These are phyloP conservation scores for Gobio gobio DNA, from an alignment of 2,113 vertebrate genomes.

Conservation along the genomic window DNA sequence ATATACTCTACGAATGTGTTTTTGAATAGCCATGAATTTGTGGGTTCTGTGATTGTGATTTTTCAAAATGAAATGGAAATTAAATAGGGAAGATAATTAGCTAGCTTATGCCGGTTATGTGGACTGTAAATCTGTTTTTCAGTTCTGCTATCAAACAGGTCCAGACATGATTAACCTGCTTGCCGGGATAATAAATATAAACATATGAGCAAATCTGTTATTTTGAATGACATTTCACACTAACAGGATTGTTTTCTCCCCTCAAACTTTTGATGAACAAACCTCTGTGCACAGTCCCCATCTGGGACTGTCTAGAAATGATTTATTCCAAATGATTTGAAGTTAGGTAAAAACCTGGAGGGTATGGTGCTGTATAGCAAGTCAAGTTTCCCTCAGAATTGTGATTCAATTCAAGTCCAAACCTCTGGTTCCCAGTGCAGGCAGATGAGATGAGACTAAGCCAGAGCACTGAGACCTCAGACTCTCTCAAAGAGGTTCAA, in stretches of 20 bases:
- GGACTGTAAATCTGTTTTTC: constrained; percentile 14
- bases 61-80: neutral
- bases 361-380: neutral
- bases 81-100: neutral
- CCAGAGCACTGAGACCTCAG: neutral
- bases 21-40: neutral
- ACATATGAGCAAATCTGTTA: neutral
- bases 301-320: neutral
- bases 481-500: constrained; percentile 9
- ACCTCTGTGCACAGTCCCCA: neutral
- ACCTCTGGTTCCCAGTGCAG: constrained; percentile 16
- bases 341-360: neutral
- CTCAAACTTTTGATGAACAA: constrained; percentile 14
- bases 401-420: neutral
- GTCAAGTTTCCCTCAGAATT: neutral
- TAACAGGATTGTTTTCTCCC: neutral
- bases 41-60: neutral
- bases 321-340: neutral
- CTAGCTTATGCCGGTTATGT: neutral
- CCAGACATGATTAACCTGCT: constrained; percentile 6
- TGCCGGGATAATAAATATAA: neutral
- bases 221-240: neutral
- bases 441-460: neutral
- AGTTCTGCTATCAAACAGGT: neutral
- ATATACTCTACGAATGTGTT: too few species aligned